Evolutionary conservation across 2,888 invertebrate species (phyloP).

Genomic region (Tineola bisselliella): DNA sequence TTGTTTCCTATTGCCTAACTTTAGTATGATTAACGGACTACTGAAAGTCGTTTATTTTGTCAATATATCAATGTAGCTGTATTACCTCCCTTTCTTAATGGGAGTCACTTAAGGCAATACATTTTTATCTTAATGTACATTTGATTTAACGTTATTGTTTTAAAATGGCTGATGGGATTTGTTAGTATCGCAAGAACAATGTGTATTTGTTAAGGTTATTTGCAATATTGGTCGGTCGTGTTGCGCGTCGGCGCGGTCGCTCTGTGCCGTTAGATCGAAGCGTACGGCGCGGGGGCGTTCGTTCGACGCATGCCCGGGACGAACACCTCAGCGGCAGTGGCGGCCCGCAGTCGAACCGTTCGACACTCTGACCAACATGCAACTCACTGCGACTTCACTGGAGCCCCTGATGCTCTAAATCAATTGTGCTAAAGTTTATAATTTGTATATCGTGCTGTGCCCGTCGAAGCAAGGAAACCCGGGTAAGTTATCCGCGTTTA

Average conservation of each 20-base stretch:
- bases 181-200: background rate
- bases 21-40: too few relatives aligned
- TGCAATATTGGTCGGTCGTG: slow-evolving; percentile 35
- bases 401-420: slow-evolving; percentile 17
- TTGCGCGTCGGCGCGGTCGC: slow-evolving; percentile 42
- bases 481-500: background rate
- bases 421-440: background rate
- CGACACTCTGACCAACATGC: slow-evolving; percentile 44
- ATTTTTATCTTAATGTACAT: too few relatives aligned
- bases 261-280: slow-evolving; percentile 60
- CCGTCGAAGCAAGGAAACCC: background rate
- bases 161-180: background rate
- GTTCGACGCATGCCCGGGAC: slow-evolving; percentile 39
- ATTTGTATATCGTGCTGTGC: background rate
- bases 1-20: too few relatives aligned
- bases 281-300: slow-evolving; percentile 27
- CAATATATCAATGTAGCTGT: too few relatives aligned
- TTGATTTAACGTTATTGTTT: too few relatives aligned
- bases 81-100: too few relatives aligned
- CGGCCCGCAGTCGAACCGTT: slow-evolving; percentile 59
- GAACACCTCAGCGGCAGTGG: slow-evolving; percentile 29
- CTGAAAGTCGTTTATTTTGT: too few relatives aligned
- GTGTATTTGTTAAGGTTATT: slow-evolving; percentile 38
- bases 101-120: too few relatives aligned
- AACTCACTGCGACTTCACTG: slow-evolving; percentile 40